phyloP scores from a whole-genome alignment of 2,113 vertebrate genomes.

The Hiodon tergisus region DNA sequence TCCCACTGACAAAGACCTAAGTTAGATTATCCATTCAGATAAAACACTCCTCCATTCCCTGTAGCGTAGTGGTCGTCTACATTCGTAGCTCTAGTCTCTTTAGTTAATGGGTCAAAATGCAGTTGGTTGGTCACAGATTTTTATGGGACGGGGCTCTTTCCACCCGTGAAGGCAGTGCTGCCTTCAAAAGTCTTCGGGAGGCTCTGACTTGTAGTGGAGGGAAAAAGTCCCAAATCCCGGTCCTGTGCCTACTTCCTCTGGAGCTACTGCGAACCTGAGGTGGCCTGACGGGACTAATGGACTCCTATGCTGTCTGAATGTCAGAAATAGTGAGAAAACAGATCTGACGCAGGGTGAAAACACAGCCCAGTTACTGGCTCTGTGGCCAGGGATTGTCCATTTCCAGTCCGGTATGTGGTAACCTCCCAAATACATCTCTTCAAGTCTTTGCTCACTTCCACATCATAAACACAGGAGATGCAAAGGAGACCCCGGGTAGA shows the following conservation, averaged over 20 bases:
- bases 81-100: neutral
- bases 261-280: neutral
- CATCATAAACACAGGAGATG: too few species aligned
- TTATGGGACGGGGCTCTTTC: neutral
- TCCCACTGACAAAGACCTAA: neutral
- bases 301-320: too few species aligned
- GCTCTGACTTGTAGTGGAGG: neutral
- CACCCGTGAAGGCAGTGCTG: too few species aligned
- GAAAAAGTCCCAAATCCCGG: neutral
- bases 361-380: too few species aligned
- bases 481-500: too few species aligned
- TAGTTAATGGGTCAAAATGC: neutral
- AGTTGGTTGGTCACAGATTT: neutral
- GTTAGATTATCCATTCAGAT: neutral
- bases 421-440: too few species aligned
- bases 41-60: neutral
- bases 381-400: too few species aligned
- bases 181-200: neutral
- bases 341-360: too few species aligned
- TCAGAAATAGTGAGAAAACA: too few species aligned
- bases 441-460: too few species aligned
- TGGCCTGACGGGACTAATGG: neutral
- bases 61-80: neutral
- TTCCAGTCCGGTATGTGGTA: too few species aligned
- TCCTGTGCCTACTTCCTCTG: conserved; percentile 1